Evolutionary conservation across 2,113 vertebrate species (phyloP).

Genomic region (Enhydra lutris): DNA sequence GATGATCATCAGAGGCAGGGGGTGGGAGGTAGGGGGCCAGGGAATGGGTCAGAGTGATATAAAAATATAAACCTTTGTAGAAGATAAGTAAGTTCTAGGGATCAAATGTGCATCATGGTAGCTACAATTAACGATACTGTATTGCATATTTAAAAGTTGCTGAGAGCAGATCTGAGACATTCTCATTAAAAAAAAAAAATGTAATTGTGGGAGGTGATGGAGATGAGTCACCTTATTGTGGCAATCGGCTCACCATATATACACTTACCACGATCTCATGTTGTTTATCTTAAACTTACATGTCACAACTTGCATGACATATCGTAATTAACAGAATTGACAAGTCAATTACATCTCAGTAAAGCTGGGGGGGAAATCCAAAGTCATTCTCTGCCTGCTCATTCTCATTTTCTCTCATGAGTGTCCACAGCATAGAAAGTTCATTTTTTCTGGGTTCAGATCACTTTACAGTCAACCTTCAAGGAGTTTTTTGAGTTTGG

Average conservation of each 20-base stretch:
- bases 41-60: too few relatives aligned
- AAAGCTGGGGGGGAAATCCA: background rate
- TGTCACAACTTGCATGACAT: too few relatives aligned
- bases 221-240: background rate
- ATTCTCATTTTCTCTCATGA: background rate
- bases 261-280: background rate
- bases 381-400: background rate
- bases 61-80: background rate
- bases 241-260: background rate
- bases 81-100: background rate
- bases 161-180: background rate
- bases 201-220: background rate
- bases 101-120: background rate
- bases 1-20: background rate
- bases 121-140: background rate
- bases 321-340: too few relatives aligned
- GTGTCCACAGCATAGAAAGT: background rate
- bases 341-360: background rate
- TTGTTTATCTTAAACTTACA: background rate
- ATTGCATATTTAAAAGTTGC: background rate
- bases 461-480: background rate
- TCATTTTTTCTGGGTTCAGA: background rate
- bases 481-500: background rate
- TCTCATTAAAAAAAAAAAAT: background rate
- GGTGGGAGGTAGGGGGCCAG: background rate